Base-by-base conservation (phyloP, 1,140 invertebrate species). In the Pseudomyrmex sp. region DNA sequence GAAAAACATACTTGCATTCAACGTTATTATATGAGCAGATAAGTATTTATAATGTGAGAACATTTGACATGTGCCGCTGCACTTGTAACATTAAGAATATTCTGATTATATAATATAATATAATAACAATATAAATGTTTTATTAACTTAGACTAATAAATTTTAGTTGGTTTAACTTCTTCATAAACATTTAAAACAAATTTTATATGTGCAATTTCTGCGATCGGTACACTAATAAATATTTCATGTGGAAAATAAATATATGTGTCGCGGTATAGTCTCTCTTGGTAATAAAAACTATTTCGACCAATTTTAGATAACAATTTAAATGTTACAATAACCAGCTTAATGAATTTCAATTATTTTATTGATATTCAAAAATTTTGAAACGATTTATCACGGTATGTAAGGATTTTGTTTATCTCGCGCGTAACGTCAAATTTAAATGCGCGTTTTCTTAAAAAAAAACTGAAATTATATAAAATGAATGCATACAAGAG, bases 1-100 rank as follows among this genome's bases (percentile, higher is more conserved):
- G 62, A 77, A 35, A 35, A 35, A 7, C 35, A 35, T 68, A 77
- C 62, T 68, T 66, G 26, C 48, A 77, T 77, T 8, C 62, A 54
- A 77, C 46, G 48, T 77, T 68, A 68, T 54, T 77, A 66, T 77
- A 46, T 10, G 62, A 18, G 50, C 12, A 77, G 65, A 76, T 76
- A 76, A 76, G 74, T 62, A 23, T 54, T 77, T 77, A 7, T 35
- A 66, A 77, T 66, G 52, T 66, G 62, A 77, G 74, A 66, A 68
- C 35, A 52, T 50, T 68, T 62, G 52, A 12, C 74, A 54, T 46
- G 48, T 54, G 74, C 48, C 44, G 23, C n/a, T 66, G 48, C 61
- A 66, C 74, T 66, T 77, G 61, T 68, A 26, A 15, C 26, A 56
- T 68, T 54, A 77, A 77, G 62, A 77, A 77, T 56, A 77, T 56